Percentiles rank a stretch among this genome's conserved stretches.
Evolutionary conservation across 2,797 vertebrate genomes (phyloP).

Genomic region (Molossus alvarezi): DNA sequence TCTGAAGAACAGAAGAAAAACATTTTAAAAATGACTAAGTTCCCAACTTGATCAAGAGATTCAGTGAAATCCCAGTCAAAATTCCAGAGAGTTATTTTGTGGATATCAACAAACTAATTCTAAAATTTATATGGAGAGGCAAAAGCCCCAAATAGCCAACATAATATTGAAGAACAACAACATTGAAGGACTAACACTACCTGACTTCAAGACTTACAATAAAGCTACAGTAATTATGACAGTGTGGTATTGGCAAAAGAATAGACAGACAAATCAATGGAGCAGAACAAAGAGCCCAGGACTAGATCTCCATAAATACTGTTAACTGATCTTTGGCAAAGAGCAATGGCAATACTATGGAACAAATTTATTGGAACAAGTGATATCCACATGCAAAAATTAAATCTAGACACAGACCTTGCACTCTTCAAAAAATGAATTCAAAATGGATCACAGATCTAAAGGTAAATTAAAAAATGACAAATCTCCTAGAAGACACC

Average conservation of each 20-base stretch:
- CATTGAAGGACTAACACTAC: neutral
- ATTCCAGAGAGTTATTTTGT: neutral
- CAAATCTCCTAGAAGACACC: conserved; percentile 3
- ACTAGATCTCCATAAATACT: neutral
- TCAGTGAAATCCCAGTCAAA: neutral
- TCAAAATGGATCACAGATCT: neutral
- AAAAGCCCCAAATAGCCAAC: neutral
- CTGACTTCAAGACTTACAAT: neutral
- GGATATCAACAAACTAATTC: neutral
- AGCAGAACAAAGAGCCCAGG: neutral
- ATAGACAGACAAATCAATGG: neutral
- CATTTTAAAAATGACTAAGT: neutral
- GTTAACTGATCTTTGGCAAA: neutral
- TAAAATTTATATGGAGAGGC: neutral
- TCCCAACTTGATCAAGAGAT: neutral
- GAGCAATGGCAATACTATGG: neutral
- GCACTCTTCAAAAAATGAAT: neutral
- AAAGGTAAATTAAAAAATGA: neutral
- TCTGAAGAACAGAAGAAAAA: neutral
- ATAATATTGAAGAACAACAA: neutral
- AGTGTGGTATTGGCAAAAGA: neutral
- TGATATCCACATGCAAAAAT: neutral
- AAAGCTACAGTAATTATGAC: neutral
- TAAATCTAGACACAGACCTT: neutral
- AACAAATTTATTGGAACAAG: conserved; percentile 4